Evolutionary conservation across 2,113 vertebrate species (phyloP).

Genomic region (Fregetta grallaria): DNA sequence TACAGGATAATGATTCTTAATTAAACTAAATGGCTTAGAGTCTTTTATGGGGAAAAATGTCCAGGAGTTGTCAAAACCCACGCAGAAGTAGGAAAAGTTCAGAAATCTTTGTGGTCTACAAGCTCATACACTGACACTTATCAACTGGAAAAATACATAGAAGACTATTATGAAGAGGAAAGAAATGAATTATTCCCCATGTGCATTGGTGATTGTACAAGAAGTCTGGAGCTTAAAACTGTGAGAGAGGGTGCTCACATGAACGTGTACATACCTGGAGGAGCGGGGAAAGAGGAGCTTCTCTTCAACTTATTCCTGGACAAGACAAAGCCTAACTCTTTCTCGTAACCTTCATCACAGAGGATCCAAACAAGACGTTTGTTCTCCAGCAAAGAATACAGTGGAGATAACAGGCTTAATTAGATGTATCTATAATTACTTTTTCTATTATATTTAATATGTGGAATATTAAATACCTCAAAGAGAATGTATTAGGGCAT

Average conservation of each 20-base stretch:
- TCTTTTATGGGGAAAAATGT: neutral
- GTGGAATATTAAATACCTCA: neutral
- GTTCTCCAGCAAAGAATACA: neutral
- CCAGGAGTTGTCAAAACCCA: neutral
- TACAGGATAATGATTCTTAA: neutral
- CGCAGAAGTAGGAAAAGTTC: neutral
- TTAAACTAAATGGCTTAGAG: neutral
- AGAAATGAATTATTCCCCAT: neutral
- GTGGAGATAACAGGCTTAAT: neutral
- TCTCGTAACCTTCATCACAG: neutral
- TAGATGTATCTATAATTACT: neutral
- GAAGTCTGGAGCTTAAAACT: neutral
- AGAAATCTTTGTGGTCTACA: neutral
- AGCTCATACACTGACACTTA: neutral
- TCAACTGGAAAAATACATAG: neutral
- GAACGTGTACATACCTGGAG: neutral
- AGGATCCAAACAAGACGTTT: neutral
- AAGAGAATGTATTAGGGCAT: neutral
- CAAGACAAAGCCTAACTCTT: neutral
- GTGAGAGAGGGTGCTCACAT: neutral
- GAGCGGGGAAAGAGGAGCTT: neutral
- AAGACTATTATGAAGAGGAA: neutral
- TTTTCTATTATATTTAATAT: neutral
- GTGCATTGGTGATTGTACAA: neutral
- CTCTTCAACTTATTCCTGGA: neutral